phyloP scores from a whole-genome alignment of 1,140 invertebrate species.

The Papilio polytes region DNA sequence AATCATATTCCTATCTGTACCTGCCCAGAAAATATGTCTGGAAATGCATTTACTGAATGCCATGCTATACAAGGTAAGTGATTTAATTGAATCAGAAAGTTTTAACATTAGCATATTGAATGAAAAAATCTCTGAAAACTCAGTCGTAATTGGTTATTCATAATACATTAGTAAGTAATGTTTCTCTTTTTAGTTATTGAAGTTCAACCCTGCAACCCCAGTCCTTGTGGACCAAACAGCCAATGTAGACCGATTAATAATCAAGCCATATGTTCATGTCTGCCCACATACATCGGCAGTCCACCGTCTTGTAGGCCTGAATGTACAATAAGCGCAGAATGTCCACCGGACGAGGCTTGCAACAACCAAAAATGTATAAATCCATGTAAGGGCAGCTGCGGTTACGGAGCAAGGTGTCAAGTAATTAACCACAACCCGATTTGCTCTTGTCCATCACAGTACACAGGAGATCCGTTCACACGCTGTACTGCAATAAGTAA shows the following conservation, averaged over 20 bases:
- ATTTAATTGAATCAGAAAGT: constrained; percentile 2
- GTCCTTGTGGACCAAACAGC: constrained; percentile 90
- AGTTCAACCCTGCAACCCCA: constrained; percentile 85
- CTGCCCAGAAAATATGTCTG: constrained; percentile 85
- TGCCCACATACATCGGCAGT: constrained; percentile 89
- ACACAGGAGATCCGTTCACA: constrained; percentile 88
- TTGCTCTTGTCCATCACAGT: constrained; percentile 86
- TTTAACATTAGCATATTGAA: neutral
- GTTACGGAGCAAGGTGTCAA: constrained; percentile 90
- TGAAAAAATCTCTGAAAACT: neutral
- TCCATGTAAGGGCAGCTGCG: constrained; percentile 89
- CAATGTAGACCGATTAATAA: constrained; percentile 87
- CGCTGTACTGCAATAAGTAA: constrained; percentile 85
- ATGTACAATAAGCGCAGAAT: constrained; percentile 89
- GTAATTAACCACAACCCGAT: constrained; percentile 91
- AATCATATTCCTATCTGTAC: constrained; percentile 89
- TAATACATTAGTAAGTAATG: constrained; percentile 25
- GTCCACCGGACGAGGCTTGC: constrained; percentile 87
- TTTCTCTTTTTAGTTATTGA: constrained; percentile 60
- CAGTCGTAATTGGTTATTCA: neutral
- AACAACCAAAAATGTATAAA: constrained; percentile 88
- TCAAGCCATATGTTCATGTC: constrained; percentile 89
- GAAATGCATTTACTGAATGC: constrained; percentile 87
- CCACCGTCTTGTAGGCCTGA: constrained; percentile 89
- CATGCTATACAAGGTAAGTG: constrained; percentile 66